Percentiles rank a stretch among this genome's conserved stretches.
Evolutionary conservation across 2,113 vertebrate genomes (phyloP).

Genomic region (Heptranchias perlo): DNA sequence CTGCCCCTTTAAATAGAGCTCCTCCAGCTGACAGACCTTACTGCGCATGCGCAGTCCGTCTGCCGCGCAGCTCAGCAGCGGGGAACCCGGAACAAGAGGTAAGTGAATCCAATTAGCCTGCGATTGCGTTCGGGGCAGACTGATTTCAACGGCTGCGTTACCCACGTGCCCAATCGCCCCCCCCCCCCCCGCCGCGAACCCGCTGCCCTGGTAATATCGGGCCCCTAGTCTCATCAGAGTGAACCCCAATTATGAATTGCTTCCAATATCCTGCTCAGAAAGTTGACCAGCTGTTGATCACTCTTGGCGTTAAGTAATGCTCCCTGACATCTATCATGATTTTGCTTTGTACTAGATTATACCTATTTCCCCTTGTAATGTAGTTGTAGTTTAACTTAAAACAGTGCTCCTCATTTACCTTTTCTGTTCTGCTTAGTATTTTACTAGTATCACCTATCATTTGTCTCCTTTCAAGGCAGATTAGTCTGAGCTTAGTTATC

Average conservation of each 20-base stretch:
- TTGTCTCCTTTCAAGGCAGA: neutral
- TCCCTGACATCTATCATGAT: neutral
- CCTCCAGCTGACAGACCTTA: too few species aligned
- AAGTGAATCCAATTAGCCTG: too few species aligned
- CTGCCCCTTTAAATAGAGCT: too few species aligned
- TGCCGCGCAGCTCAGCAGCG: too few species aligned
- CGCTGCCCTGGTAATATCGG: too few species aligned
- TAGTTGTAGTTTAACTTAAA: neutral
- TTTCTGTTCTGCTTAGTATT: neutral
- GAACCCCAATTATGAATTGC: too few species aligned
- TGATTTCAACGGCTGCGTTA: too few species aligned
- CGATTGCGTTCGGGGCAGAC: too few species aligned
- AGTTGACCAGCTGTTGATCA: neutral
- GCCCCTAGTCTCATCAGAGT: neutral
- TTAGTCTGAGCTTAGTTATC: neutral
- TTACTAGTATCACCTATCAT: neutral
- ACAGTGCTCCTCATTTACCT: neutral
- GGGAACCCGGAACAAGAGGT: too few species aligned
- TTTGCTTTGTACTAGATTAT: neutral
- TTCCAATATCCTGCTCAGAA: neutral
- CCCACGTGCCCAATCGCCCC: too few species aligned
- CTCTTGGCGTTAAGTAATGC: neutral
- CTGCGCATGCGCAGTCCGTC: too few species aligned
- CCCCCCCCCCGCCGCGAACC: too few species aligned
- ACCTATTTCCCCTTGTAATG: neutral